These are phyloP conservation scores for Puffinus mauretanicus DNA, from an alignment of 2,113 vertebrate species.

Conservation along the genomic window DNA sequence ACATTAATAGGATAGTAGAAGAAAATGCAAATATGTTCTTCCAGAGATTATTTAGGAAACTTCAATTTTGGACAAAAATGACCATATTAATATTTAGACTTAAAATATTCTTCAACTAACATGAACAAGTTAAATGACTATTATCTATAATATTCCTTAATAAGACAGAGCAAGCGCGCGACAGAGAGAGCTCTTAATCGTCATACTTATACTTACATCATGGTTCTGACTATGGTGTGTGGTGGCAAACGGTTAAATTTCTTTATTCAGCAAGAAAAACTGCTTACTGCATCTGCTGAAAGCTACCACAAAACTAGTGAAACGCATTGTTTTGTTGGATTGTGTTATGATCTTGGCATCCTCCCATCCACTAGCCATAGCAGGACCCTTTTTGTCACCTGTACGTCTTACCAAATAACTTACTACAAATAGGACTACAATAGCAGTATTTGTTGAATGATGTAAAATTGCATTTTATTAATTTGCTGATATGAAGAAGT, in stretches of 20 bases:
- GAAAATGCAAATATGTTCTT: conserved; percentile 51
- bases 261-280: conserved; percentile 40
- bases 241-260: conserved; percentile 71
- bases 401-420: conserved; percentile 54
- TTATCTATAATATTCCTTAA: conserved; percentile 42
- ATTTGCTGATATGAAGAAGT: conserved; percentile 34
- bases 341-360: conserved; percentile 65
- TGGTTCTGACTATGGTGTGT: conserved; percentile 69
- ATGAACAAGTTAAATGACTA: conserved; percentile 61
- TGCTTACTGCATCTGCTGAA: conserved; percentile 51
- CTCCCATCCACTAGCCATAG: conserved; percentile 68
- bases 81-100: conserved; percentile 51
- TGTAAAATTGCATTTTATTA: conserved; percentile 28
- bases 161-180: neutral
- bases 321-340: conserved; percentile 65
- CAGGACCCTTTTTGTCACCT: conserved; percentile 68
- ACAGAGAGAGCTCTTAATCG: conserved; percentile 67
- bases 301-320: conserved; percentile 62
- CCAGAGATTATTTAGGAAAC: conserved; percentile 41
- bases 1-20: conserved; percentile 54
- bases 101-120: conserved; percentile 50
- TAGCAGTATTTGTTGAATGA: conserved; percentile 40
- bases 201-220: conserved; percentile 49
- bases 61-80: conserved; percentile 64
- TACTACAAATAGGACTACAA: conserved; percentile 39